A percentile compares a stretch with the other conserved stretches of the same genome.
These are phyloP conservation scores for Drosophila imparisetae DNA, from an alignment of 2,888 invertebrate species.

Conservation along the genomic window DNA sequence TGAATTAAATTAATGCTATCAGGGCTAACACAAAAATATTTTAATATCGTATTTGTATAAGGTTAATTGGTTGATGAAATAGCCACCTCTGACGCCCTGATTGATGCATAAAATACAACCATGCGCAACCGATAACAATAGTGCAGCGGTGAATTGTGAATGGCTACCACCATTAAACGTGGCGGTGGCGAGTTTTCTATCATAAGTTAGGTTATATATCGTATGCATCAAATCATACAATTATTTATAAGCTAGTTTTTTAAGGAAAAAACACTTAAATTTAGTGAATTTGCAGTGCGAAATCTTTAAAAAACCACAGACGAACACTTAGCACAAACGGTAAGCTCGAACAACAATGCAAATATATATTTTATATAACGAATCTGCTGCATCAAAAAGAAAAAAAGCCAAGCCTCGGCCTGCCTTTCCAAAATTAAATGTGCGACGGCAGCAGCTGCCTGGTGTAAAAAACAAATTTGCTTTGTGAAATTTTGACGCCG, in stretches of 20 bases:
- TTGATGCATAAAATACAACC: slow-evolving; percentile 41
- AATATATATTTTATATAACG: slow-evolving; percentile 73
- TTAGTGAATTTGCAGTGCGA: slow-evolving; percentile 85
- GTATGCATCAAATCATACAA: slow-evolving; percentile 85
- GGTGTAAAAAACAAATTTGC: slow-evolving; percentile 44
- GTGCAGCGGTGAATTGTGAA: slow-evolving; percentile 53
- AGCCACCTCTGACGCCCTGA: slow-evolving; percentile 5
- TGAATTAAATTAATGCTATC: not conserved
- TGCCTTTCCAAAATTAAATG: slow-evolving; percentile 69
- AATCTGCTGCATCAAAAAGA: slow-evolving; percentile 58
- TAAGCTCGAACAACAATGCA: slow-evolving; percentile 74
- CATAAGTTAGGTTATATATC: slow-evolving; percentile 85
- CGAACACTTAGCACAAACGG: slow-evolving; percentile 84
- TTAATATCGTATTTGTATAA: not conserved
- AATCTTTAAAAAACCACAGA: slow-evolving; percentile 83
- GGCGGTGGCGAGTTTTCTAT: slow-evolving; percentile 81
- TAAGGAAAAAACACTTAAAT: slow-evolving; percentile 85
- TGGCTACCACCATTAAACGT: slow-evolving; percentile 74
- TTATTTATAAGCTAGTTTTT: slow-evolving; percentile 85
- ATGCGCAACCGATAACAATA: slow-evolving; percentile 42
- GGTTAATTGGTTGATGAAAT: not conserved
- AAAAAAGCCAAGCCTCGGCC: slow-evolving; percentile 55
- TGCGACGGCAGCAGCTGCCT: slow-evolving; percentile 72
- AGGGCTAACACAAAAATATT: slow-evolving; percentile 21
- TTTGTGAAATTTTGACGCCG: slow-evolving; percentile 37